Percentiles rank a stretch among this genome's conserved stretches.
These are phyloP conservation scores for Brachymystax lenok DNA, from an alignment of 2,797 vertebrate genomes.

Conservation along the genomic window DNA sequence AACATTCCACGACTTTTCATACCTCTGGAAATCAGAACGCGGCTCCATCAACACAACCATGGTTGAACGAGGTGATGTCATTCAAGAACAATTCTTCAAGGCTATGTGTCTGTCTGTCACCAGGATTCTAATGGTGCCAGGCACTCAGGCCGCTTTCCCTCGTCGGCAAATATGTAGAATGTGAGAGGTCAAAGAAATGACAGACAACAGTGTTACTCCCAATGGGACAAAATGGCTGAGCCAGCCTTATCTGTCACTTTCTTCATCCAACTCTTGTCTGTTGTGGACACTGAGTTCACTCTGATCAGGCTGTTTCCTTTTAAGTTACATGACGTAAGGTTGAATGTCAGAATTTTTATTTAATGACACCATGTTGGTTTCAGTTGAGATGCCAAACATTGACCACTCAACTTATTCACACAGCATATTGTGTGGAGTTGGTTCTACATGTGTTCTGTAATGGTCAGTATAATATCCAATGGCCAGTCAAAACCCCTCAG, in stretches of 20 bases:
- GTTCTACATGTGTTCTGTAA: not conserved
- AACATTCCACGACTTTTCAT: not conserved
- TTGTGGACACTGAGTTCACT: not conserved
- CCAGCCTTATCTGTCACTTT: not conserved
- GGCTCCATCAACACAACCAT: too few relatives aligned
- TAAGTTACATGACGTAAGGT: too few relatives aligned
- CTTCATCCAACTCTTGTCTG: not conserved
- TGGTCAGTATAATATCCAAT: not conserved
- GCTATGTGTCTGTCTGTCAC: not conserved
- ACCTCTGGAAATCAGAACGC: too few relatives aligned
- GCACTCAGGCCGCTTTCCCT: slow-evolving; percentile 3
- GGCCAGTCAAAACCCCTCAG: not conserved
- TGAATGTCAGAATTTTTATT: not conserved
- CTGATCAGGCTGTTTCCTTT: not conserved
- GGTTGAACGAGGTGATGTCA: too few relatives aligned
- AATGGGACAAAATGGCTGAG: not conserved
- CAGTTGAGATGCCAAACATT: not conserved
- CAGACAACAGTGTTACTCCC: not conserved
- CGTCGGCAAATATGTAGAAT: not conserved
- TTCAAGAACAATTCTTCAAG: not conserved
- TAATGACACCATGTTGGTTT: too few relatives aligned
- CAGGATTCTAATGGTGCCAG: not conserved
- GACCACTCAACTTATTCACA: not conserved
- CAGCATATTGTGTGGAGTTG: not conserved
- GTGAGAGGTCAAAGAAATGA: slow-evolving; percentile 13